Evolutionary conservation across 2,113 vertebrate species (phyloP).

Genomic region (Dascyllus trimaculatus): DNA sequence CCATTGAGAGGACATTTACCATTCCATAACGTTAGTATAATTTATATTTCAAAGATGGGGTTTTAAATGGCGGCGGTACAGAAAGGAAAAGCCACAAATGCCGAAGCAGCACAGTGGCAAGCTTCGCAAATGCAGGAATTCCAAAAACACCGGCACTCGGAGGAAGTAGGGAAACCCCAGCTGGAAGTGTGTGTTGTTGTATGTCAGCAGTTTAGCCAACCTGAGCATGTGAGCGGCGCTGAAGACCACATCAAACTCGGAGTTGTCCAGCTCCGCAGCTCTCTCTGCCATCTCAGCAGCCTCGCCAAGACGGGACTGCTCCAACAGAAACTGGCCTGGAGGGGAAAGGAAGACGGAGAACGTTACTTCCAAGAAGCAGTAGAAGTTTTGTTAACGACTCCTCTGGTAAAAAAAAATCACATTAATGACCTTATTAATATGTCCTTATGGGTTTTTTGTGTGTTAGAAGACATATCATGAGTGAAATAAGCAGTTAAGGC

Average conservation of each 20-base stretch:
- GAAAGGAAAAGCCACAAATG: slow-evolving; percentile 13
- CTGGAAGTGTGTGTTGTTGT: neutral
- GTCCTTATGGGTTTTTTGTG: no score
- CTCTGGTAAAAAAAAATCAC: neutral
- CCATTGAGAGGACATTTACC: slow-evolving; percentile 40
- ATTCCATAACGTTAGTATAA: slow-evolving; percentile 21
- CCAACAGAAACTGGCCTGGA: slow-evolving; percentile 95
- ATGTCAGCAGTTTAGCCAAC: slow-evolving; percentile 79
- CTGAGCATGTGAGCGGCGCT: slow-evolving; percentile 98
- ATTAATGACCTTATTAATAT: no score
- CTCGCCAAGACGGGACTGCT: slow-evolving; percentile 92
- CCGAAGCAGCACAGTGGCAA: slow-evolving; percentile 9
- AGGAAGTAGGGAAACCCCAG: neutral
- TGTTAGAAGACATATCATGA: no score
- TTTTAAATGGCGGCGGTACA: slow-evolving; percentile 23
- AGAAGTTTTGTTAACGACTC: no score
- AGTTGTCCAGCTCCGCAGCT: slow-evolving; percentile 91
- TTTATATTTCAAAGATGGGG: slow-evolving; percentile 35
- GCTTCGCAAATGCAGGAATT: slow-evolving; percentile 14
- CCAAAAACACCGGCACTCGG: neutral
- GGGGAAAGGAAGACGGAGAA: neutral
- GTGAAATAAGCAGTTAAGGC: no score
- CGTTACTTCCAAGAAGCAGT: neutral
- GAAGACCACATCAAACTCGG: slow-evolving; percentile 96
- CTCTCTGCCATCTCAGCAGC: slow-evolving; percentile 96